A percentile compares a stretch with the other conserved stretches of the same genome.
Evolutionary conservation across 2,888 invertebrate genomes (phyloP).

Genomic region (Strigamia crassipes): DNA sequence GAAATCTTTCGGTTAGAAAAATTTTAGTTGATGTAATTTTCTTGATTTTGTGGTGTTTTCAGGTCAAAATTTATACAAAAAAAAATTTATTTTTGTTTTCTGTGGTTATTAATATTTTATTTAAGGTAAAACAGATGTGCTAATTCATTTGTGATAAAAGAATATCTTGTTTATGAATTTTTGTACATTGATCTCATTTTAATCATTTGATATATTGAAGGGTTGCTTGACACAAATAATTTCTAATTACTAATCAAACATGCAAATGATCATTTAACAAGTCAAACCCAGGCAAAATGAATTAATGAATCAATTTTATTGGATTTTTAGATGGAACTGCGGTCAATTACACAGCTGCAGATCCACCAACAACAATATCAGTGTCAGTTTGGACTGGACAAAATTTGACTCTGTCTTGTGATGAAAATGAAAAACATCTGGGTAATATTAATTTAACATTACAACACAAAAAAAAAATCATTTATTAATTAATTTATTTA

Average conservation of each 20-base stretch:
- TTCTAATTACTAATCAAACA: background rate
- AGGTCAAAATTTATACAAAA: no score
- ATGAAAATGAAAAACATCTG: conserved; percentile 35
- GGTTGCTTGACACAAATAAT: no score
- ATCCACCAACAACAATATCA: background rate
- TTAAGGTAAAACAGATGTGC: background rate
- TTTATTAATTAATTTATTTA: background rate
- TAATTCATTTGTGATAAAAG: background rate
- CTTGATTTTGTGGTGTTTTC: no score
- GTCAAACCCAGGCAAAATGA: background rate
- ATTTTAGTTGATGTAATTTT: no score
- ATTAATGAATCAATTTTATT: background rate
- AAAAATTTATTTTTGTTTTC: no score
- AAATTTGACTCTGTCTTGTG: conserved; percentile 24
- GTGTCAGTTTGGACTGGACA: conserved; percentile 41
- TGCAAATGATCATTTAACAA: background rate
- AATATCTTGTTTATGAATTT: no score
- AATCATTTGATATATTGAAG: no score
- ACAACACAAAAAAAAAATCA: background rate
- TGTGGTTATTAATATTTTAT: background rate
- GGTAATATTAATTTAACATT: background rate
- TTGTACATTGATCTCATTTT: no score
- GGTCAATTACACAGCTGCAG: background rate
- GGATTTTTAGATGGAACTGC: background rate
- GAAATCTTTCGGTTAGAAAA: no score